Evolutionary conservation across 1,140 invertebrate species (phyloP).

Genomic region (Wiebesia pumilae): DNA sequence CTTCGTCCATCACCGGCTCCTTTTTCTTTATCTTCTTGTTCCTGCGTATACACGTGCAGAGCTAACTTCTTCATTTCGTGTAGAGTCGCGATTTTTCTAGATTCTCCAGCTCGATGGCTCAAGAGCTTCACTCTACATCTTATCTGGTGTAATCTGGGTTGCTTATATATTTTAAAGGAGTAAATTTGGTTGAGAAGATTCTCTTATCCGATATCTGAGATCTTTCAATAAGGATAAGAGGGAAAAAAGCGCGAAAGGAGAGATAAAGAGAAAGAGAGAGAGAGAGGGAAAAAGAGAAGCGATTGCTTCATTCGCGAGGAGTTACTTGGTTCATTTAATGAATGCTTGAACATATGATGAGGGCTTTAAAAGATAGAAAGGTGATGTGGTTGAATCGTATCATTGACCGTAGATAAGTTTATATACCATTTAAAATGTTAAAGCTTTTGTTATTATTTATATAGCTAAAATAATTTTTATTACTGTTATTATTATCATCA

Average conservation of each 20-base stretch:
- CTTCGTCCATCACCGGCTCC: constrained; percentile 43
- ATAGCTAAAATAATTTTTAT: neutral
- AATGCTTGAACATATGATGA: constrained; percentile 14
- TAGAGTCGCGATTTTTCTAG: constrained; percentile 36
- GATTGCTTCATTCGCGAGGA: constrained; percentile 28
- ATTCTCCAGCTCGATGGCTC: neutral
- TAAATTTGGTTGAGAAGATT: constrained; percentile 15
- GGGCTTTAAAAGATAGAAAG: constrained; percentile 8
- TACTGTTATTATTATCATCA: constrained; percentile 3
- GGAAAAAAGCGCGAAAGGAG: neutral
- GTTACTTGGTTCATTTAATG: constrained; percentile 25
- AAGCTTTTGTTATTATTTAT: neutral
- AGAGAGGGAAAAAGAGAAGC: neutral
- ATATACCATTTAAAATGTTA: neutral
- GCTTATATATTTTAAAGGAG: constrained; percentile 11
- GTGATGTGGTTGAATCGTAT: neutral
- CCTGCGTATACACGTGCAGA: constrained; percentile 11
- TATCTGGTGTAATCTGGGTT: constrained; percentile 31
- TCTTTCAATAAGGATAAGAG: constrained; percentile 13
- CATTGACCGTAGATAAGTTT: neutral
- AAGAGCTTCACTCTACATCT: constrained; percentile 10
- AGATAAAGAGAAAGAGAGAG: neutral
- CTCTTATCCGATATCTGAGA: constrained; percentile 42
- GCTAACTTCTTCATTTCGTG: constrained; percentile 51
- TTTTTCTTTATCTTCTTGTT: constrained; percentile 15